phyloP scores from a whole-genome alignment of 2,888 invertebrate species.

The Pandemis heparana region DNA sequence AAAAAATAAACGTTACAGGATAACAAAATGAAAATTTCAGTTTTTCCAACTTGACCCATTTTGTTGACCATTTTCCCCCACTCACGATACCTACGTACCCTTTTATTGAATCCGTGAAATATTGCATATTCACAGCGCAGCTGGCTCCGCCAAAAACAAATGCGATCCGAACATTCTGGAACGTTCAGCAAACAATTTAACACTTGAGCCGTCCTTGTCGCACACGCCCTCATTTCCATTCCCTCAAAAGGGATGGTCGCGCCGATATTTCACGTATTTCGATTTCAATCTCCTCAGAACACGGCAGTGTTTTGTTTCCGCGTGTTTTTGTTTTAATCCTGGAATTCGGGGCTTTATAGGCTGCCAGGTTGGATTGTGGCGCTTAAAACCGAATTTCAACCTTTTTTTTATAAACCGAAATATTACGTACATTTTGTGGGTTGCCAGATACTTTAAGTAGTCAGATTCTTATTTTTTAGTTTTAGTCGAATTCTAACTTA shows the following conservation, averaged over 20 bases:
- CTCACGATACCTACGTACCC: conserved; percentile 54
- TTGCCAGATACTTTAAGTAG: too few species aligned
- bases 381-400: background rate
- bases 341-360: background rate
- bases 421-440: too few species aligned
- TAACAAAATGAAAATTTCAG: background rate
- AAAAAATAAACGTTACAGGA: background rate
- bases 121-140: conserved; percentile 71
- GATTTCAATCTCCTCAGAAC: conserved; percentile 26
- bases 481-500: too few species aligned
- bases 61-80: conserved; percentile 52
- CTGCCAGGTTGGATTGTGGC: background rate
- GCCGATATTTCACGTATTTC: conserved; percentile 3
- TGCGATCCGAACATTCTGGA: conserved; percentile 33
- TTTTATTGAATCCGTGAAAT: conserved; percentile 69
- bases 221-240: background rate
- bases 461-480: too few species aligned
- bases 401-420: background rate
- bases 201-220: conserved; percentile 22
- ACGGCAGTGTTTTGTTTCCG: conserved; percentile 28
- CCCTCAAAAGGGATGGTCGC: conserved; percentile 19
- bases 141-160: conserved; percentile 57
- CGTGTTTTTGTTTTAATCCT: conserved; percentile 19
- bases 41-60: background rate
- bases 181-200: conserved; percentile 24